A percentile compares a stretch with the other conserved stretches of the same genome.
phyloP scores from a whole-genome alignment of 2,888 invertebrate genomes.

The Nomada goodeniana region DNA sequence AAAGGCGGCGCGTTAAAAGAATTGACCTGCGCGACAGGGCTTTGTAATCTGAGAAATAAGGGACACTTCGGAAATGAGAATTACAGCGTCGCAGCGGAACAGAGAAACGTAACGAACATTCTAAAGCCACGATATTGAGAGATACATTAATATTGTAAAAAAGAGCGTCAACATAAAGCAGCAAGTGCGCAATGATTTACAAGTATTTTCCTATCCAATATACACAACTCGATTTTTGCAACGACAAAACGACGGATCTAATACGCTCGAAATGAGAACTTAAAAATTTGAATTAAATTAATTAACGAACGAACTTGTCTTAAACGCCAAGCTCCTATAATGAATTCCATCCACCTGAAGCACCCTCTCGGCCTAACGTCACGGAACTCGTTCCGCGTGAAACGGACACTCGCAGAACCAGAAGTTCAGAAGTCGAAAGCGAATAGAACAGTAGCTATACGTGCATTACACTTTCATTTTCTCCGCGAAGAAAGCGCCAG shows the following conservation, averaged over 20 bases:
- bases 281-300: no score
- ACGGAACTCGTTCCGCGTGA: neutral
- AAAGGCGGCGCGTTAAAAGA: neutral
- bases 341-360: neutral
- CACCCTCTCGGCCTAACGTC: neutral
- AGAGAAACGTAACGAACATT: no score
- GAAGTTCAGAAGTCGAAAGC: neutral
- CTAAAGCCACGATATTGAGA: no score
- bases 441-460: neutral
- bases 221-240: no score
- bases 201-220: no score
- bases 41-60: neutral
- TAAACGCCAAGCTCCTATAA: neutral
- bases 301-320: neutral
- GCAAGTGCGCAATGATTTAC: no score
- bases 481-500: neutral
- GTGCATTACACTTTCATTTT: neutral
- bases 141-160: no score
- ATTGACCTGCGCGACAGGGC: neutral
- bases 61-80: neutral
- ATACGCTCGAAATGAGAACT: no score
- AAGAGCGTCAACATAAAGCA: no score
- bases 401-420: neutral
- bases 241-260: no score
- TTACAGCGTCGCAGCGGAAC: no score